Evolutionary conservation across 2,113 vertebrate genomes (phyloP), one percentile per base, ranked within the genome.

Genomic region (Entelurus aequoreus): DNA sequence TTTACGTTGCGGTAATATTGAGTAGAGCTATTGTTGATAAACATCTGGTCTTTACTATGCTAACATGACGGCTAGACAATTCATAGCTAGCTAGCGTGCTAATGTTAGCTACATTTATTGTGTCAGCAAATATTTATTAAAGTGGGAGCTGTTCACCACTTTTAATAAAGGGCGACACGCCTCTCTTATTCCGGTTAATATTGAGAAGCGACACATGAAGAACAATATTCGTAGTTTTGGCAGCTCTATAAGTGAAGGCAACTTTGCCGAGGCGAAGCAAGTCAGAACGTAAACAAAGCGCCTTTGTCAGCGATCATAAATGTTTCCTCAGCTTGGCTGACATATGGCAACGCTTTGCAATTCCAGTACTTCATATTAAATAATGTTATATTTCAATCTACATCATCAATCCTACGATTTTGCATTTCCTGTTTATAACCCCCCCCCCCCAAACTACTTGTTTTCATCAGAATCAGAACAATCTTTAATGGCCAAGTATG

Each of bases 281-380:
- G 66, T 35, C 35, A 40, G 77, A 84, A 88, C 77, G 80, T 88
- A 88, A 88, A 87, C 87, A 88, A 80, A 76, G 68, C 66, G 48
- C 48, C 48, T 28, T 38, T 46, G 68, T 48, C 49, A 21, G 64
- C 47, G 58, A 55, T 54, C 36, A 57, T 15, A 21, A 1, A 50
- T 8, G 28, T 52, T 6, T 48, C 38, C 46, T 54, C 6, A 11
- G 13, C 15, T 50, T 37, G 36, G 52, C 10, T 28, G 44, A 63
- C 4, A 1, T 42, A 10, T n/a, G 2, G 9, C 2, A 0, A 2
- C 35, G 1, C 6, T 1, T 55, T 16, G 35, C n/a, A 28, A 28
- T 2, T 46, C 3, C 16, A 48, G 4, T 51, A 14, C 2, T 35
- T n/a, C 19, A 62, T 13, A 2, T 1, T 8, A 11, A 62, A 36